Evolutionary conservation across 1,140 invertebrate species (phyloP), one percentile per base, ranked within the genome.

Genomic region (Papilio polyxenes): DNA sequence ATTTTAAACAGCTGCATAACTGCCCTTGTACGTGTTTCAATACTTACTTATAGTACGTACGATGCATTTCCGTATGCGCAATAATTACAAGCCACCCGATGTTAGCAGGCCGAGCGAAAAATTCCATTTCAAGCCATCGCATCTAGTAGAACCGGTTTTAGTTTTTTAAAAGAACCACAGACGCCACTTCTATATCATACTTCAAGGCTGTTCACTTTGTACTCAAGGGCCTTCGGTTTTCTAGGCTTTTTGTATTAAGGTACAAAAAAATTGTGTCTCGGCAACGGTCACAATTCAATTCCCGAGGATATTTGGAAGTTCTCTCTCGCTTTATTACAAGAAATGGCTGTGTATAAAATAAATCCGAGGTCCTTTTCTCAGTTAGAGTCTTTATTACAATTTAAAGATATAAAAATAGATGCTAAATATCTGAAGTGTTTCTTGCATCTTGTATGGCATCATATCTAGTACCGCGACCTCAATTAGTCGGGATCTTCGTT

Each of bases 71-170:
- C 53, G 51, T 76, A 56, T 40, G n/a, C 5, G 49, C 59, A 81
- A 49, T 81, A 72, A 77, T 78, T 11, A 53, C 62, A 15, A 76
- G 83, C 49, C 75, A 79, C 62, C 40, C 49, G 83, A 87, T 80
- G 59, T 80, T 69, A 80, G 48, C 78, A 23, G 59, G 78, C 44
- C 78, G 62, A 80, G 78, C 78, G 78, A 91, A 92, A 91, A 90
- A 91, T 90, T 92, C 90, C 90, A 91, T 85, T 85, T 87, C 85
- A 83, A 89, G 86, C 85, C 87, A 89, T 89, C 85, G 81, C 82
- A 85, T 87, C 88, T 90, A 91, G 88, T 88, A 81, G 82, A 90
- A 91, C 90, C 89, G 89, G 90, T 90, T 89, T 82, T 40, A 78
- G 85, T 85, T 85, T 86, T 89, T 85, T 87, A 82, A 85, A 86